phyloP scores from a whole-genome alignment of 1,140 invertebrate species.

The Monomorium pharaonis region DNA sequence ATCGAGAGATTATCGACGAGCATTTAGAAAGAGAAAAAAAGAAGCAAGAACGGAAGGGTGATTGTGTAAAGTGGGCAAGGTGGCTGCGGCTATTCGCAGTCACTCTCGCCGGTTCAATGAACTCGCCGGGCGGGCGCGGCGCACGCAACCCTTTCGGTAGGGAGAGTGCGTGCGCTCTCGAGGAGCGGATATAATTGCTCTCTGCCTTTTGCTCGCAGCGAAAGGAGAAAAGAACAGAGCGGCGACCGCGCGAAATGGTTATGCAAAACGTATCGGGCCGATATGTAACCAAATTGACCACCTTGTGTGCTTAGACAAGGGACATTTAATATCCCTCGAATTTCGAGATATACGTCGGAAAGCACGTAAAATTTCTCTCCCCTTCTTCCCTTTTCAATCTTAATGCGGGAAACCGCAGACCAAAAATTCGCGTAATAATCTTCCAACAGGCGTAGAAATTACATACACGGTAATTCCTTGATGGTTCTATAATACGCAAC shows the following conservation, averaged over 20 bases:
- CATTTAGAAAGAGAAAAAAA: not conserved
- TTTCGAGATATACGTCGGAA: not conserved
- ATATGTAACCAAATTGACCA: not conserved
- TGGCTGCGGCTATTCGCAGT: not conserved
- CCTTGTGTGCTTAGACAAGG: not conserved
- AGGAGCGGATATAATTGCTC: constrained; percentile 59
- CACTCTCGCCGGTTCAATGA: constrained; percentile 40
- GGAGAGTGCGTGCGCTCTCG: not conserved
- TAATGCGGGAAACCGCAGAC: not conserved
- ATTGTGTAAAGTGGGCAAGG: not conserved
- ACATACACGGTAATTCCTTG: not conserved
- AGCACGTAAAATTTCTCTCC: not conserved
- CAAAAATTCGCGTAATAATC: constrained; percentile 10
- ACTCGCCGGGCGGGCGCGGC: constrained; percentile 33
- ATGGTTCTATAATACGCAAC: constrained; percentile 14
- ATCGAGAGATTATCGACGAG: constrained; percentile 50
- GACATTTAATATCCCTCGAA: not conserved
- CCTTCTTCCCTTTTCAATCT: not conserved
- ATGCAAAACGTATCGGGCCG: constrained; percentile 43
- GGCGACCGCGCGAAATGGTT: constrained; percentile 11
- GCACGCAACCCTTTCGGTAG: constrained; percentile 54
- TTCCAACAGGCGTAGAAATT: constrained; percentile 16
- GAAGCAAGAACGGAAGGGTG: not conserved
- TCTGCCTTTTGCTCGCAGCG: constrained; percentile 22
- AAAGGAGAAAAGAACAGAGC: constrained; percentile 45